Base-by-base conservation (phyloP, 2,113 vertebrate genomes). In the Urocynchramus pylzowi region DNA sequence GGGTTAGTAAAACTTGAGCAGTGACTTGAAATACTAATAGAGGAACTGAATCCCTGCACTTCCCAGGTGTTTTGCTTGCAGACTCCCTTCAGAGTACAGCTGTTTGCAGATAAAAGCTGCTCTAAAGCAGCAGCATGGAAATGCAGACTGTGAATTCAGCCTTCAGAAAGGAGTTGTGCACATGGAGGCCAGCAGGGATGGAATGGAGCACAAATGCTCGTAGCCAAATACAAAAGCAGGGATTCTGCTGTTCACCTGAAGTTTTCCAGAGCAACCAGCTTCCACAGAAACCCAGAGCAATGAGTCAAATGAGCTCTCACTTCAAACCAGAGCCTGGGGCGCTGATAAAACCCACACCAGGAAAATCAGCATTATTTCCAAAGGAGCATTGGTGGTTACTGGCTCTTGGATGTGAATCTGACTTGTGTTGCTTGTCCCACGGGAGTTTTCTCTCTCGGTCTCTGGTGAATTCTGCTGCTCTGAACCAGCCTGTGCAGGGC, bases 401-500 rank as follows among this genome's bases (percentile, higher is more conserved):
- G 21, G 45, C 9, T 87, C 47, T 59, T 8, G 33, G 13, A 41
- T 71, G 12, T 21, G 26, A n/a, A 23, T 54, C 60, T 57, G 47
- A 11, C 11, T 41, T 49, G 4, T 41, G 16, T 28, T 70, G 22
- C 10, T 45, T 85, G 44, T 67, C 52, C 14, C 2, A 1, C 0
- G 0, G 12, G n/a, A 33, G 17, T 89, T 91, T 31, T 27, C 0
- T 21, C 16, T 56, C 19, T 35, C 18, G 21, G 19, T 27, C 27
- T 84, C 15, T 3, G 7, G n/a, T 37, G n/a, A 57, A 37, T 74
- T 89, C 50, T 57, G 11, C 26, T 33, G 1, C 21, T 68, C 53
- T 27, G 21, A 13, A n/a, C 19, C 0, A 0, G 26, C 27, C 12
- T 2, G 15, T 21, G n/a, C 27, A 21, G 54, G 19, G 45, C 50